Evolutionary conservation across 2,113 vertebrate species (phyloP).

Genomic region (Sylvilagus bachmani): DNA sequence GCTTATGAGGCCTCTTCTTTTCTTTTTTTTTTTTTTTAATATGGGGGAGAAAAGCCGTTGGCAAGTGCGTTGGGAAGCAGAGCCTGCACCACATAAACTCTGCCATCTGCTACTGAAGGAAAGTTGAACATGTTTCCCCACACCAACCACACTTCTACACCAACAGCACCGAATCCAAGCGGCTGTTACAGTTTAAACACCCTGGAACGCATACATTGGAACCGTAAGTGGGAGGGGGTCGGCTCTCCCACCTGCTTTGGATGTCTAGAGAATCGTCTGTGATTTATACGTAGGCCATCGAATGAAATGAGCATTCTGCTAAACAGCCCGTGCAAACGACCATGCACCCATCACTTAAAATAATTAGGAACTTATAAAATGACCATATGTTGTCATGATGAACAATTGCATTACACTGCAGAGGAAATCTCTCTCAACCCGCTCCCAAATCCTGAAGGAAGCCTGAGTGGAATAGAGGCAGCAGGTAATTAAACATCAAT

Average conservation of each 20-base stretch:
- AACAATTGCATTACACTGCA: slow-evolving; percentile 80
- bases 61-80: slow-evolving; percentile 38
- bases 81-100: slow-evolving; percentile 26
- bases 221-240: neutral
- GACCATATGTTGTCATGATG: slow-evolving; percentile 84
- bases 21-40: neutral
- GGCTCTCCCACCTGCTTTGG: slow-evolving; percentile 35
- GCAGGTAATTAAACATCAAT: slow-evolving; percentile 73
- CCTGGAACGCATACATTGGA: neutral
- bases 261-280: neutral
- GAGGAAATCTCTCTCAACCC: slow-evolving; percentile 60
- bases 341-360: slow-evolving; percentile 79
- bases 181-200: slow-evolving; percentile 14
- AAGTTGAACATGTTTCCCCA: slow-evolving; percentile 13
- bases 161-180: neutral
- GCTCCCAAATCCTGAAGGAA: slow-evolving; percentile 57
- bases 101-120: slow-evolving; percentile 48
- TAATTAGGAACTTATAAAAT: slow-evolving; percentile 85
- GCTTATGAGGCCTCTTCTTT: too few relatives aligned
- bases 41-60: neutral
- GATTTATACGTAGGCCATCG: slow-evolving; percentile 62
- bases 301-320: slow-evolving; percentile 25
- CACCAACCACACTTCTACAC: neutral
- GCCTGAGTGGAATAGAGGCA: slow-evolving; percentile 56
- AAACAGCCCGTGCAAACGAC: slow-evolving; percentile 74